Conservation (phyloP, 2,888 invertebrate species). For the Diarsia dahlii region DNA sequence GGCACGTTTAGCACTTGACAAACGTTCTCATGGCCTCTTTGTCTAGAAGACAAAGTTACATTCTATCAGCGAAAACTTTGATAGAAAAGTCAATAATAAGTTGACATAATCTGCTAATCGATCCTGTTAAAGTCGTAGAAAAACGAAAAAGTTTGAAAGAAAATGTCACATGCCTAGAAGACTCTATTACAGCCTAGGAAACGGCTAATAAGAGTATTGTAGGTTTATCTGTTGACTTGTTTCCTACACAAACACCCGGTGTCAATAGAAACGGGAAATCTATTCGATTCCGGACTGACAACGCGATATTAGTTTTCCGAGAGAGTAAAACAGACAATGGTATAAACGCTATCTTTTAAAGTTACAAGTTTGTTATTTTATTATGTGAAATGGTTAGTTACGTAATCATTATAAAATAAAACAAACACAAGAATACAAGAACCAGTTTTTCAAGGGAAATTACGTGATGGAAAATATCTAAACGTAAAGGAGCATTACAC, state of each 20-base stretch:
- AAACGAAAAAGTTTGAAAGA: neutral
- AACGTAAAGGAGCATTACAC: conserved; percentile 10
- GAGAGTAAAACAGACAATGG: conserved; percentile 15
- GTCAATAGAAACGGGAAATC: conserved; percentile 24
- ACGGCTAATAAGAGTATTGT: neutral
- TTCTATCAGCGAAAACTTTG: neutral
- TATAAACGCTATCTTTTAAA: neutral
- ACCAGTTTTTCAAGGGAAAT: neutral
- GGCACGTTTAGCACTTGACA: neutral
- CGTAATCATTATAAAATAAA: neutral
- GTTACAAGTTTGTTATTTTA: neutral
- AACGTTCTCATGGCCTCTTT: neutral
- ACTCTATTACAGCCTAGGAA: neutral
- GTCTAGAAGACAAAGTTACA: neutral
- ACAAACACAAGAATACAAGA: neutral
- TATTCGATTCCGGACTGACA: conserved; percentile 1
- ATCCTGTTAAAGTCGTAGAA: neutral
- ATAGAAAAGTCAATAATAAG: neutral
- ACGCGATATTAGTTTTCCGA: conserved; percentile 19
- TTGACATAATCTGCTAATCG: neutral
- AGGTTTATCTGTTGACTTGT: conserved; percentile 12
- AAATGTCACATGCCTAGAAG: no score
- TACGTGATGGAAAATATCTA: neutral
- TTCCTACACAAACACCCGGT: conserved; percentile 17
- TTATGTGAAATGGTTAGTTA: neutral